A percentile compares a stretch with the other conserved stretches of the same genome.
Evolutionary conservation across 35 echinoderm and acorn worm genomes (phyloP).

Genomic region (Eucidaris tribuloides): DNA sequence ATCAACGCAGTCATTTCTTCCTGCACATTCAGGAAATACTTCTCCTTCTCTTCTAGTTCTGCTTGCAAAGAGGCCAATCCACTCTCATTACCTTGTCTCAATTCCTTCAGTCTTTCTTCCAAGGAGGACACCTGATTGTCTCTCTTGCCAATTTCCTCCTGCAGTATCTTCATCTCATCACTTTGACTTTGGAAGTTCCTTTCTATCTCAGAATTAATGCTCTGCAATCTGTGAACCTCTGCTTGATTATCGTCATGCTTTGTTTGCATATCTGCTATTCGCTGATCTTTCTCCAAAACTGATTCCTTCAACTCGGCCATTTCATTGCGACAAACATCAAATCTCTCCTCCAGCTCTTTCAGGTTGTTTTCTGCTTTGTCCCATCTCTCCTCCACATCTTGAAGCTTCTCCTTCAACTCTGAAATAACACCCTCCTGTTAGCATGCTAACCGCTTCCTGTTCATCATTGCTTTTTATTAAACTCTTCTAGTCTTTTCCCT

Average conservation of each 20-base stretch:
- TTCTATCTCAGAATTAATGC: neutral
- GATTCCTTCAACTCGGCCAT: conserved; percentile 4
- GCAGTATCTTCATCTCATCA: neutral
- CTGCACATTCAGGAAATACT: neutral
- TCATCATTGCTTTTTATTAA: neutral
- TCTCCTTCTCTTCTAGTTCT: conserved; percentile 10
- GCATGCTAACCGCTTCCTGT: neutral
- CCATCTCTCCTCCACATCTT: conserved; percentile 1
- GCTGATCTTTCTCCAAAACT: neutral
- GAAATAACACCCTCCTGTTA: neutral
- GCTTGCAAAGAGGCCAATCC: neutral
- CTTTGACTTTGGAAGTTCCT: neutral
- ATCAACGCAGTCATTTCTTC: neutral
- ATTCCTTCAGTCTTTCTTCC: conserved; percentile 21
- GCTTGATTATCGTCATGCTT: neutral
- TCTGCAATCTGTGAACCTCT: conserved; percentile 26
- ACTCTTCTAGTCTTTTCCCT: neutral
- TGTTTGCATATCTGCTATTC: conserved; percentile 19
- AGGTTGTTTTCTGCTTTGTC: conserved; percentile 20
- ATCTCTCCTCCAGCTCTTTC: conserved; percentile 1
- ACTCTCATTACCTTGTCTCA: conserved; percentile 1
- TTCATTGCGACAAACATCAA: conserved; percentile 14
- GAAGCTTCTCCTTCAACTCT: conserved; percentile 34
- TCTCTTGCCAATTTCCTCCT: neutral
- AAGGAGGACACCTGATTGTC: conserved; percentile 13